Evolutionary conservation across 1,140 invertebrate genomes (phyloP).

Genomic region (Platyura marginata): DNA sequence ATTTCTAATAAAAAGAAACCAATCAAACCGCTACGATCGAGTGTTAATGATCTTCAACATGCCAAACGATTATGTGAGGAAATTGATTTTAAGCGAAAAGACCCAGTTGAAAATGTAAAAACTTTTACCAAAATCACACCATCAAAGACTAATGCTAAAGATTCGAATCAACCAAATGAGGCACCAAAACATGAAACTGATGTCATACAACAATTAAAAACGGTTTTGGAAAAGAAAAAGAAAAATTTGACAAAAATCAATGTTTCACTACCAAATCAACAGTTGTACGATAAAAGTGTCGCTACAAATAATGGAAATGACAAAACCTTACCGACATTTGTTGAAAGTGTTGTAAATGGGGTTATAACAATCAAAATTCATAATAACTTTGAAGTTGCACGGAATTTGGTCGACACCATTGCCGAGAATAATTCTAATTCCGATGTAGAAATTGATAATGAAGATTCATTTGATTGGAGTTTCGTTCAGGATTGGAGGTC

Average conservation of each 20-base stretch:
- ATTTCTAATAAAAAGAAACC: constrained; percentile 19
- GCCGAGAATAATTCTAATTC: constrained; percentile 6
- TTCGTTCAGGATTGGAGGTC: constrained; percentile 52
- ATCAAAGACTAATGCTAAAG: neutral
- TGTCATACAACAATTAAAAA: constrained; percentile 4
- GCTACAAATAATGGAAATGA: neutral
- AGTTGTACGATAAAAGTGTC: constrained; percentile 3
- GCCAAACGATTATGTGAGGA: constrained; percentile 13
- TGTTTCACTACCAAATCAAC: constrained; percentile 2
- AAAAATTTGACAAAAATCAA: neutral
- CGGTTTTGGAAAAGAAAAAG: constrained; percentile 1
- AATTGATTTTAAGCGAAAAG: constrained; percentile 4
- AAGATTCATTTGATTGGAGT: constrained; percentile 38
- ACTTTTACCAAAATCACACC: neutral
- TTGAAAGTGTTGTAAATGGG: constrained; percentile 30
- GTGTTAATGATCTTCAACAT: constrained; percentile 3
- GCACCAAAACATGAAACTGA: constrained; percentile 1
- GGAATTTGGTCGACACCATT: constrained; percentile 32
- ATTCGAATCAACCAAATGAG: neutral
- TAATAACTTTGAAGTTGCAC: constrained; percentile 38
- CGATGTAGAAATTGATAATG: constrained; percentile 18
- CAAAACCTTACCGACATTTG: constrained; percentile 17
- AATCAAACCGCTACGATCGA: no score
- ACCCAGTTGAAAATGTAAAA: neutral
- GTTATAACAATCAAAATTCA: constrained; percentile 42